Base-by-base conservation (phyloP, 2,888 invertebrate species). In the Cylindroiulus punctatus region DNA sequence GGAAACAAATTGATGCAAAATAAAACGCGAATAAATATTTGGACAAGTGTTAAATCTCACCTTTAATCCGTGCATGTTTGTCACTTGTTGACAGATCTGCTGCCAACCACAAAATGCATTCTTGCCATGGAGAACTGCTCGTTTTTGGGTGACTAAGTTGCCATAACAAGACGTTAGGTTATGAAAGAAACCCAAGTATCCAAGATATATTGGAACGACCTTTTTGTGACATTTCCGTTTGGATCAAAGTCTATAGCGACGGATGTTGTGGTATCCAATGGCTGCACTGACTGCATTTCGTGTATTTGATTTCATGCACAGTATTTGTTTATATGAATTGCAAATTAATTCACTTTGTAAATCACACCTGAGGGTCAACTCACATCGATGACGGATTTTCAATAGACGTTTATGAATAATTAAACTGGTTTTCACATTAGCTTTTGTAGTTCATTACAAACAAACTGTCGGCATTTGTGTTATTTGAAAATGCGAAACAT, bases 141-240 rank as follows among this genome's bases (percentile, higher is more conserved):
- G 57, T 10, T 65, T 65, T 65, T 65, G 22, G n/a, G 57, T 10
- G 19, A 65, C n/a, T 65, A 65, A 65, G 57, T 65, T 65, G 57
- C 57, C 57, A 65, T 65, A 22, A 22, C 57, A 65, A 22, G 22
- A 10, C 7, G 57, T 22, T 3, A 22, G 10, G 1, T 65, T 22
- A 22, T 52, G 19, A 52, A 52, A 65, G 22, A 22, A 8, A 65
- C 57, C 19, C 22, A 19, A 65, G 57, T 65, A 65, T 65, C 57
- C 57, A 65, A 65, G 57, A 65, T 22, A 22, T 26, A 65, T 44
- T 65, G 22, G 0, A 65, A 65, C 22, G 57, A 19, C 22, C 57
- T 65, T 65, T 65, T 65, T 22, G 57, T 65, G 57, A 22, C 57
- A 65, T 65, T 65, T 65, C 22, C 12, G 8, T 65, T 8, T 65